Conservation (phyloP, 2,797 vertebrate genomes). For the Scleropages formosus region DNA sequence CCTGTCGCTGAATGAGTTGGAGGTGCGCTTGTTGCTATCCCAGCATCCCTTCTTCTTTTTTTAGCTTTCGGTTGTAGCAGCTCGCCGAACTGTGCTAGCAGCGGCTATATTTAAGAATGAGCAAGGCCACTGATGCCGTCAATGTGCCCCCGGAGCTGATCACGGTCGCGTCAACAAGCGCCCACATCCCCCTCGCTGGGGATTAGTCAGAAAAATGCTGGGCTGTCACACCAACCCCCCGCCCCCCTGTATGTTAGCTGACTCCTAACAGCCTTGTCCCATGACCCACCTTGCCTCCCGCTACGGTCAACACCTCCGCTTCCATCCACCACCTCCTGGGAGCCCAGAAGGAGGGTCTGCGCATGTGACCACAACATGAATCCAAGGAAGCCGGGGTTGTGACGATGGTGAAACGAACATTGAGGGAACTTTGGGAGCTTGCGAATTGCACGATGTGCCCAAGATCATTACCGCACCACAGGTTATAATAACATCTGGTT, state of each 20-base stretch:
- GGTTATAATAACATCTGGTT: neutral
- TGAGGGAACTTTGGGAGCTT: neutral
- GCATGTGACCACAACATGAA: neutral
- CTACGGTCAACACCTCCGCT: neutral
- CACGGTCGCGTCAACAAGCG: neutral
- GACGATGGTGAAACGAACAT: neutral
- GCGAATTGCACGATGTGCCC: too few species aligned
- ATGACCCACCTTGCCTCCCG: neutral
- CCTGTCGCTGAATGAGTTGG: neutral
- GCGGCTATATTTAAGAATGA: slow-evolving; percentile 21
- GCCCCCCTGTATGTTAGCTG: too few species aligned
- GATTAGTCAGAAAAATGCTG: neutral
- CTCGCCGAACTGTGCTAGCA: neutral
- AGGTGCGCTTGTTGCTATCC: neutral
- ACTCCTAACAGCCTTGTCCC: too few species aligned
- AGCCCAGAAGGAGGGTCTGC: neutral
- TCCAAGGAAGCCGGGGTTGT: too few species aligned
- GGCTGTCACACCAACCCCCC: too few species aligned
- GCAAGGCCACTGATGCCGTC: neutral
- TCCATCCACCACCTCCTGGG: neutral
- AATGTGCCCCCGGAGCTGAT: neutral
- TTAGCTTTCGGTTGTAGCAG: neutral
- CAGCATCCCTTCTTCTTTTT: neutral
- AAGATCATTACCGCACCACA: neutral
- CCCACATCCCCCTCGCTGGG: neutral